Evolutionary conservation across 2,888 invertebrate species (phyloP), one percentile per base, ranked within the genome.

Genomic region (Punctoribates punctum): DNA sequence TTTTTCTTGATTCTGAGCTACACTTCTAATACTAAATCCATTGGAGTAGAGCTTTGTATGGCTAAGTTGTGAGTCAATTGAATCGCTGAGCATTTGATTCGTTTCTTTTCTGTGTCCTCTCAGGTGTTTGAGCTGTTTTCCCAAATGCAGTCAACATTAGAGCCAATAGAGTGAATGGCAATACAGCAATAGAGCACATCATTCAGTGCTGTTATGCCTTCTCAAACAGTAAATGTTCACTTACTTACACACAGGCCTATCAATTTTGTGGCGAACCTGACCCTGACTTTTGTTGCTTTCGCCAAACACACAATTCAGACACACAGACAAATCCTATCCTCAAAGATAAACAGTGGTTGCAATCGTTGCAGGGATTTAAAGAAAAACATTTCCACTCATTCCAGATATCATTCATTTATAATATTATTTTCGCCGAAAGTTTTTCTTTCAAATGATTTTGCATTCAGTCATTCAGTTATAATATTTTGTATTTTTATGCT

Each of bases 241-340:
- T 67, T 67, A 38, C 67, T 62, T 62, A 62, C 62, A 62, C 62
- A 62, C 29, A 60, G 60, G 29, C 67, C 38, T 67, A 67, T 67
- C 67, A 67, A 67, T 67, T 67, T 38, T 67, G 67, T 67, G 67
- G 67, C 38, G 67, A 67, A 38, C 67, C 34, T 67, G 67, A 67
- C 67, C 67, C 67, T 67, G 67, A 67, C 67, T 67, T 67, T 67
- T 67, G 67, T 67, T 67, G 67, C 67, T 67, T 42, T 67, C 17
- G 42, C 67, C 67, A 67, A 67, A 67, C 67, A 67, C 62, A 62
- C 29, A 62, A 15, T 20, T 13, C 62, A 62, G 62, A 62, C 62
- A 62, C 15, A 62, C 27, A 62, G 46, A 46, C 46, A 62, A 67
- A 67, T 67, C 67, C 67, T 67, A 67, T 67, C 67, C 67, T 67